Conservation (phyloP, 2,113 vertebrate genomes). For the Notarius lentiginosus region DNA sequence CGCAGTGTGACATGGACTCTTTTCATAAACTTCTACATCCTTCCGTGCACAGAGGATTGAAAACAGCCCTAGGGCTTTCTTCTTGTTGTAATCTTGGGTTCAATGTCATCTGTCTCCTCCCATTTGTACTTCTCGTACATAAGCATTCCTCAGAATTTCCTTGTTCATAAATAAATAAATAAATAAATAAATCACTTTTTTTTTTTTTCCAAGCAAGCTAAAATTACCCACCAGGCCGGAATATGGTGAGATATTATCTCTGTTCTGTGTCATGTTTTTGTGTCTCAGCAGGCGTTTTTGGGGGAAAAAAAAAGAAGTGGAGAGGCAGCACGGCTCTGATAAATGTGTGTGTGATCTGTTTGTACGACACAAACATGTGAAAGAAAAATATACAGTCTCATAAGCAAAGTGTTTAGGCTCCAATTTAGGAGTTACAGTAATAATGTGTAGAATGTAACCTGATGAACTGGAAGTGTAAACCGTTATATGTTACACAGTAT, state of each 20-base stretch:
- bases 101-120: constrained; percentile 2
- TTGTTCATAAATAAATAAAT: background rate
- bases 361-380: background rate
- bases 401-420: background rate
- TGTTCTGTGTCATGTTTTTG: background rate
- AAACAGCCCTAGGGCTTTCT: background rate
- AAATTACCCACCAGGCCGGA: background rate
- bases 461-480: background rate
- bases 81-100: background rate
- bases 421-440: background rate
- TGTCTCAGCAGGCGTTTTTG: background rate
- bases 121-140: background rate
- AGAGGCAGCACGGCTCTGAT: background rate
- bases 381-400: background rate
- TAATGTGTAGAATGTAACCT: background rate
- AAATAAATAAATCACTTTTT: background rate
- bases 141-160: background rate
- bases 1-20: background rate
- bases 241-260: background rate
- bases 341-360: background rate
- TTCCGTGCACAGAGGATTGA: background rate
- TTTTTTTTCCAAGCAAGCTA: background rate
- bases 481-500: background rate
- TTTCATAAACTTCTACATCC: background rate
- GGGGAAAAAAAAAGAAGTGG: constrained; percentile 1